Evolutionary conservation across 2,113 vertebrate species (phyloP).

Genomic region (Tiliqua scincoides): DNA sequence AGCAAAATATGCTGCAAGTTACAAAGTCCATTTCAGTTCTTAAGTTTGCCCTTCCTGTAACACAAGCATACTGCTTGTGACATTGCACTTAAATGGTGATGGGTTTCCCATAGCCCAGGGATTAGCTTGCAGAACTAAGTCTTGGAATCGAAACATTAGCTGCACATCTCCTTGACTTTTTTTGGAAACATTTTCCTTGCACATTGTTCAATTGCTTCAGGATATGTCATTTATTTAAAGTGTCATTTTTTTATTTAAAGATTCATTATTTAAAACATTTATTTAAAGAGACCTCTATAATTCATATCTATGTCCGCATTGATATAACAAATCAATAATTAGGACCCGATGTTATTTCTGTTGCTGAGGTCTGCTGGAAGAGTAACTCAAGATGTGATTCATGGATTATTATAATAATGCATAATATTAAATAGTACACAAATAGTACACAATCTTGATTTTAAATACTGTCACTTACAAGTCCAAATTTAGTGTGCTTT

Average conservation of each 20-base stretch:
- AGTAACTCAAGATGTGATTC: neutral
- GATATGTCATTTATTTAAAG: neutral
- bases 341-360: neutral
- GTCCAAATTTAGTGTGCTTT: neutral
- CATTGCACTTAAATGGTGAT: neutral
- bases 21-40: constrained; percentile 29
- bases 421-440: constrained; percentile 2
- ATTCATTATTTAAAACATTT: too few species aligned
- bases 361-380: neutral
- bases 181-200: neutral
- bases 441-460: neutral
- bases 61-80: neutral
- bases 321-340: neutral
- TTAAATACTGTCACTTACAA: neutral
- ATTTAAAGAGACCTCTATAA: neutral
- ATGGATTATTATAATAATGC: too few species aligned
- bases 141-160: neutral
- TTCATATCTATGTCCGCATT: neutral
- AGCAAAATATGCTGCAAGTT: constrained; percentile 11
- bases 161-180: neutral
- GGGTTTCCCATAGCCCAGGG: neutral
- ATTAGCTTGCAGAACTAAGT: neutral
- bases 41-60: neutral
- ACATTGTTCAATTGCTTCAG: neutral
- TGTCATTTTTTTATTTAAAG: too few species aligned